Evolutionary conservation across 1,140 invertebrate species (phyloP).

Genomic region (Bombyx mandarina): DNA sequence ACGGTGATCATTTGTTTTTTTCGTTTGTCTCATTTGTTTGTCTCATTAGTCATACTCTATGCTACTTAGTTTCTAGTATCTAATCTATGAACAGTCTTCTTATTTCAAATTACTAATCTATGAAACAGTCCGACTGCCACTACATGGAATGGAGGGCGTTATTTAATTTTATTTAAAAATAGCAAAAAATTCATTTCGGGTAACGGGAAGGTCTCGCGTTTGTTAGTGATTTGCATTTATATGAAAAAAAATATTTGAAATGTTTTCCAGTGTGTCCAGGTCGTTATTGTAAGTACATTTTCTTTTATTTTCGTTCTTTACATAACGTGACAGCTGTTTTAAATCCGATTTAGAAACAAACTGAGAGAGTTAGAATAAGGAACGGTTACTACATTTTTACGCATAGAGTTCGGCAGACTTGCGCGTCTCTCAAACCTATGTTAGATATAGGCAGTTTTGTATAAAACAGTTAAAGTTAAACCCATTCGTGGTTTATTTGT

Average conservation of each 20-base stretch:
- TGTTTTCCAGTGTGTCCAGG: constrained; percentile 60
- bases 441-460: no score
- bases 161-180: constrained; percentile 40
- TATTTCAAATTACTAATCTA: no score
- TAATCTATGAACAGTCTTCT: no score
- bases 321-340: constrained; percentile 66
- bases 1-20: no score
- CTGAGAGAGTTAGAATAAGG: constrained; percentile 16
- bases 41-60: no score
- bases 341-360: constrained; percentile 43
- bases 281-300: constrained; percentile 58
- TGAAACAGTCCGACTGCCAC: constrained; percentile 24
- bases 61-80: no score
- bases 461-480: not conserved
- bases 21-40: no score
- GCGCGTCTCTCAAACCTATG: no score
- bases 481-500: not conserved
- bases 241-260: constrained; percentile 57
- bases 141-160: constrained; percentile 52
- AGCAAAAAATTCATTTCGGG: constrained; percentile 14
- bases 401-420: no score
- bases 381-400: constrained; percentile 1
- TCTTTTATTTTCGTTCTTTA: constrained; percentile 66
- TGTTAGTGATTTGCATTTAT: constrained; percentile 20
- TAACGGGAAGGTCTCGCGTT: constrained; percentile 8